Evolutionary conservation across 2,113 vertebrate genomes (phyloP).

Genomic region (Microtus pennsylvanicus): DNA sequence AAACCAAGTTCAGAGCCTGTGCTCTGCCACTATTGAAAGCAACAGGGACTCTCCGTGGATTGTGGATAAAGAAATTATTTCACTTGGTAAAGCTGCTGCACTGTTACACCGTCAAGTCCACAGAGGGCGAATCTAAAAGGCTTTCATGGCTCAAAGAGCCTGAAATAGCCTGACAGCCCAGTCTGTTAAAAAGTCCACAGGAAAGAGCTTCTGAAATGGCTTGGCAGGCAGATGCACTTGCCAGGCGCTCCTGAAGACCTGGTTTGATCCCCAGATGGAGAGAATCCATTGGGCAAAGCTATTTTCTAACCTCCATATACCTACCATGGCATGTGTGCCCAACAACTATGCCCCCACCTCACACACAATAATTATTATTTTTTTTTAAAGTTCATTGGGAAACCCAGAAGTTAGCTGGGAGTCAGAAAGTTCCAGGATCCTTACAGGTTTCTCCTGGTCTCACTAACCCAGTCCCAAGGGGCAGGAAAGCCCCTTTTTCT

Average conservation of each 20-base stretch:
- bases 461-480: background rate
- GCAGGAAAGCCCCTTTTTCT: background rate
- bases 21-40: background rate
- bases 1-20: background rate
- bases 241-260: background rate
- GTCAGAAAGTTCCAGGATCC: background rate
- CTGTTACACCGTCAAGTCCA: background rate
- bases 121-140: background rate
- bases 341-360: too few relatives aligned
- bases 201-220: background rate
- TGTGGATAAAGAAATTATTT: conserved; percentile 47
- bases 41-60: background rate
- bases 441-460: background rate
- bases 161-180: background rate
- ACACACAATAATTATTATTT: background rate
- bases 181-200: background rate
- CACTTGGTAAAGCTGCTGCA: conserved; percentile 21
- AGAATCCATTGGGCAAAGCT: background rate
- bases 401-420: background rate
- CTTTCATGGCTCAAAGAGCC: background rate
- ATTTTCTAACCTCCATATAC: background rate
- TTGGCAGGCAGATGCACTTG: background rate
- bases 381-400: background rate
- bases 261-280: background rate
- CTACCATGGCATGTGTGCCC: background rate